Conservation (phyloP, 2,797 vertebrate species). For the Lophotriccus pileatus region DNA sequence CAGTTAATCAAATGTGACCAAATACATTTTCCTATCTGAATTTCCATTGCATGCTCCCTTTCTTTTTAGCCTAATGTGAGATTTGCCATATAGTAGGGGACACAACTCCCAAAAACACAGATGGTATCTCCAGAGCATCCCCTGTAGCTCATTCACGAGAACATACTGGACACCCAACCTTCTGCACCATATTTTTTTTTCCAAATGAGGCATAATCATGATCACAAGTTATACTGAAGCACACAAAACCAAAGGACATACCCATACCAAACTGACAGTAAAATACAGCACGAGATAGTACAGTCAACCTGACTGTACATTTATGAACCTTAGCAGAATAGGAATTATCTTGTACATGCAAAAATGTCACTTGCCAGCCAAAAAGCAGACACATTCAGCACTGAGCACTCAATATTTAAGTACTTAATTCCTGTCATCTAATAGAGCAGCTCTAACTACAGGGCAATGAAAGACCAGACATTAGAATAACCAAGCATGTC, state of each 20-base stretch:
- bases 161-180: neutral
- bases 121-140: neutral
- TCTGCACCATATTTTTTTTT: neutral
- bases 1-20: neutral
- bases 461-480: neutral
- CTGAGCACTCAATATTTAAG: neutral
- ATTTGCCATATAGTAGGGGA: neutral
- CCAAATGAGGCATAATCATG: neutral
- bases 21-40: neutral
- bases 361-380: neutral
- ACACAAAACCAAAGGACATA: neutral
- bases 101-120: neutral
- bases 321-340: neutral
- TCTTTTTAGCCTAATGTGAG: neutral
- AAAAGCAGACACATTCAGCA: neutral
- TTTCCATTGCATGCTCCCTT: neutral
- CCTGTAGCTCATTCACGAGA: neutral
- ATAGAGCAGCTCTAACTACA: neutral
- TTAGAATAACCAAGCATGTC: neutral
- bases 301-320: neutral
- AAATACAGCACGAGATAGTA: neutral
- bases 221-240: neutral
- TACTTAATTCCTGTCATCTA: conserved; percentile 17
- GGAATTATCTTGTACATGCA: neutral
- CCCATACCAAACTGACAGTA: neutral